Percentiles rank a stretch among this genome's conserved stretches.
Conservation (phyloP, 2,113 vertebrate species). For the Pleuronectes platessa region DNA sequence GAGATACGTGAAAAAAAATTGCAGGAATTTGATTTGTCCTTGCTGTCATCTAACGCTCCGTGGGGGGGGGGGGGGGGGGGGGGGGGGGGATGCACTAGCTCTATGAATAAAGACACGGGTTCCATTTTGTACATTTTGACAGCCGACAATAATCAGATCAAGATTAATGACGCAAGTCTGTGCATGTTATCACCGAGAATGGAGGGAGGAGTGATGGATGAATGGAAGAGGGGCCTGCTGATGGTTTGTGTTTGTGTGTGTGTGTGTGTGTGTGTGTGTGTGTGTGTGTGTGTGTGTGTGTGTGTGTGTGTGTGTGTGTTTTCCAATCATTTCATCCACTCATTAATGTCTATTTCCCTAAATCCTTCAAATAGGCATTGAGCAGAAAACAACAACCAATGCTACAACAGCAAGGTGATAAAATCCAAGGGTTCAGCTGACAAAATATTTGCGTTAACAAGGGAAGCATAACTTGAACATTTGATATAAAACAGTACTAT, state of each 20-base stretch:
- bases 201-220: slow-evolving; percentile 26
- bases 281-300: not conserved
- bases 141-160: slow-evolving; percentile 41
- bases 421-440: not conserved
- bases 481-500: too few species aligned
- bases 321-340: slow-evolving; percentile 40
- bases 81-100: not conserved
- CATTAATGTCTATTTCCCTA: slow-evolving; percentile 42
- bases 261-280: not conserved
- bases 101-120: not conserved
- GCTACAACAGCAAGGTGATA: not conserved
- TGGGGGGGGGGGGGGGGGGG: too few species aligned
- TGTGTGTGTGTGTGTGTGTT: not conserved
- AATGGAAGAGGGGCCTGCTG: slow-evolving; percentile 5
- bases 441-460: slow-evolving; percentile 20
- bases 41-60: not conserved
- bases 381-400: slow-evolving; percentile 12
- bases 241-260: not conserved
- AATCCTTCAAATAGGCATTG: slow-evolving; percentile 36
- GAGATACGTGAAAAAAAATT: not conserved
- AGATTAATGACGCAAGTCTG: slow-evolving; percentile 30
- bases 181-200: slow-evolving; percentile 9
- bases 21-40: not conserved
- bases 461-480: not conserved
- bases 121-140: slow-evolving; percentile 21